Base-by-base conservation (phyloP, 2,888 invertebrate genomes). In the Heterodera filipjevi region DNA sequence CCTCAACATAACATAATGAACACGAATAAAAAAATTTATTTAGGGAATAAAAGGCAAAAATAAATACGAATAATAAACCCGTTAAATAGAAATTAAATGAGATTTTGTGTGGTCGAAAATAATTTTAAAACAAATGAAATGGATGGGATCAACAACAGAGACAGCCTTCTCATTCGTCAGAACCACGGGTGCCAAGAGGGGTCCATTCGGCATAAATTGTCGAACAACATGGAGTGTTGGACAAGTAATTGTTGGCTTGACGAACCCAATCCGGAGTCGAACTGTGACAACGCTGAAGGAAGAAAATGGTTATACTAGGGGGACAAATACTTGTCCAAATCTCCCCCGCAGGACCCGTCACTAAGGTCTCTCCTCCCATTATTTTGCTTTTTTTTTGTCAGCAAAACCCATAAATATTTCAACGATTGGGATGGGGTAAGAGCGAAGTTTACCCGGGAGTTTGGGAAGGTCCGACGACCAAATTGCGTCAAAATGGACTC, bases 161-260 rank as follows among this genome's bases (percentile, higher is more conserved):
- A n/a, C 30, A n/a, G 3, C 66, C 27, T 66, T 27, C 3, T 19
- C 16, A 3, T 12, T n/a, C n/a, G n/a, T 79, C 64, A 79, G 70
- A 79, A 79, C 80, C 80, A 79, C 6, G 77, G 71, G n/a, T 77
- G 80, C 78, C 73, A 79, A 22, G 33, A 71, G 0, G 80, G 80
- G 64, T 79, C 78, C 80, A 79, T 79, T 12, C 80, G 71, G 27
- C 77, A 77, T 5, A 79, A 68, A 66, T 79, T 79, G 44, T 79
- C 80, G 5, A 59, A 46, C 19, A 71, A 70, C 68, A 72, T 72
- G 39, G 80, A 66, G 27, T 68, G 68, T 12, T 75, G 75, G 66
- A 75, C 68, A 30, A 75, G 46, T 27, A 59, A 27, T 35, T 68
- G 68, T 33, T 68, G 68, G 3, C 33, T 59, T 30, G 75, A 66